Evolutionary conservation across 2,797 vertebrate species (phyloP).

Genomic region (Oryzias dopingdopingensis): DNA sequence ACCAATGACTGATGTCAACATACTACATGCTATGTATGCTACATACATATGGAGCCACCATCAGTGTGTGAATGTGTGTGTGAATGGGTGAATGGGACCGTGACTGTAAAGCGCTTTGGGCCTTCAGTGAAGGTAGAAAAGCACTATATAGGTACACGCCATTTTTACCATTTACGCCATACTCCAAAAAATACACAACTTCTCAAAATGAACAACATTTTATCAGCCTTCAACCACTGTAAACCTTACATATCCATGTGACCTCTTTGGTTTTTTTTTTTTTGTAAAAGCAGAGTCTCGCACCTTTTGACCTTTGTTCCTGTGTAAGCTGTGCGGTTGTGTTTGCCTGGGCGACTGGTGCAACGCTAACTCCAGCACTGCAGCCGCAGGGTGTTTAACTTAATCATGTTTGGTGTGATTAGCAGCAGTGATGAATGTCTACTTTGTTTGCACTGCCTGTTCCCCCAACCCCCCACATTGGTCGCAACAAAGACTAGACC

Average conservation of each 20-base stretch:
- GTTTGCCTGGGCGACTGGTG: conserved; percentile 61
- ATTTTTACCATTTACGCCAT: too few relatives aligned
- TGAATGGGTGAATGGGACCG: too few relatives aligned
- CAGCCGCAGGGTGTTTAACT: conserved; percentile 62
- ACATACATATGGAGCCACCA: too few relatives aligned
- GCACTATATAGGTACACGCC: too few relatives aligned
- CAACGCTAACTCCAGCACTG: conserved; percentile 44
- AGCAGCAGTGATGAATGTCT: conserved; percentile 74
- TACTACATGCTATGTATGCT: too few relatives aligned
- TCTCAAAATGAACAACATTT: too few relatives aligned
- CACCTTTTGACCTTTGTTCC: conserved; percentile 62
- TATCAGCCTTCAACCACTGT: conserved; percentile 5
- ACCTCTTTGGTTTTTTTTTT: conserved; percentile 23
- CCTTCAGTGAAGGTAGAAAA: too few relatives aligned
- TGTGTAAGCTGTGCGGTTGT: conserved; percentile 29
- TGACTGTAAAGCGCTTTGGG: too few relatives aligned
- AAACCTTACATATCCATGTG: conserved; percentile 56
- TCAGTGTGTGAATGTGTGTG: too few relatives aligned
- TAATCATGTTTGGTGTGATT: conserved; percentile 71
- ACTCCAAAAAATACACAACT: too few relatives aligned
- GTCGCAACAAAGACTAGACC: conserved; percentile 64
- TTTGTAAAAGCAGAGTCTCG: conserved; percentile 47
- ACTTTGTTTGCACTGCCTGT: conserved; percentile 67
- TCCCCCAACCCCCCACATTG: conserved; percentile 50
- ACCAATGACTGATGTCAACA: too few relatives aligned